These are phyloP conservation scores for Monopterus albus DNA, from an alignment of 2,113 vertebrate genomes.

Conservation along the genomic window DNA sequence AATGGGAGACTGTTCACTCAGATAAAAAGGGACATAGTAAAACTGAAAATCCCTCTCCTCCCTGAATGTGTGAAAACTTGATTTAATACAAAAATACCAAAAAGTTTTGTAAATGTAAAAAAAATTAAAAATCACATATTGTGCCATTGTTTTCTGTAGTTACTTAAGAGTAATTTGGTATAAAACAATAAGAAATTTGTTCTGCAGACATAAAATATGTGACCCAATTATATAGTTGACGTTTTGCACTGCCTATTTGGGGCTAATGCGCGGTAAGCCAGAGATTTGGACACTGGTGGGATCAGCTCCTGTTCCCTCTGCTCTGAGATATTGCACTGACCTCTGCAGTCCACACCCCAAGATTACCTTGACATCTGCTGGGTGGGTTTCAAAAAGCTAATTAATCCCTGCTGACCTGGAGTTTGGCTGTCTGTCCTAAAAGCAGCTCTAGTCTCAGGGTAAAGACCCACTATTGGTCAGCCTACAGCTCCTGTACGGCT, in stretches of 20 bases:
- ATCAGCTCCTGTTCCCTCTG: slow-evolving; percentile 60
- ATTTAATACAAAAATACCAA: not conserved
- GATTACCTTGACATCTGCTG: slow-evolving; percentile 84
- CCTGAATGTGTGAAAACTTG: not conserved
- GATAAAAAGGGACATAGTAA: not conserved
- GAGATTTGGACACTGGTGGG: slow-evolving; percentile 49
- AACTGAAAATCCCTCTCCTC: not conserved
- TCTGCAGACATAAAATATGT: slow-evolving; percentile 3
- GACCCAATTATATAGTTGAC: slow-evolving; percentile 58
- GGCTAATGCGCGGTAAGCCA: slow-evolving; percentile 45
- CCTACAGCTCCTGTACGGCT: slow-evolving; percentile 27
- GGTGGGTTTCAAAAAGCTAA: slow-evolving; percentile 81
- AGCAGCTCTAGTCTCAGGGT: slow-evolving; percentile 61
- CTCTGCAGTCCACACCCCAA: slow-evolving; percentile 73
- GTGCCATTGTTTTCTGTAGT: not conserved
- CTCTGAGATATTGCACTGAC: slow-evolving; percentile 80
- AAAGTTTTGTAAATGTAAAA: not conserved
- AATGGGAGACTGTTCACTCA: not conserved
- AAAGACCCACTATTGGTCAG: slow-evolving; percentile 65
- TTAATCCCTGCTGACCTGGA: slow-evolving; percentile 83
- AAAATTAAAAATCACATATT: not conserved
- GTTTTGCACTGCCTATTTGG: slow-evolving; percentile 48
- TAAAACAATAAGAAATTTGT: too few relatives aligned
- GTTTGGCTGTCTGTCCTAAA: slow-evolving; percentile 74
- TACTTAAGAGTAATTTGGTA: not conserved